A percentile compares a stretch with the other conserved stretches of the same genome.
These are phyloP conservation scores for Notoglanidium macrostoma DNA, from an alignment of 2,797 vertebrate genomes.

Conservation along the genomic window DNA sequence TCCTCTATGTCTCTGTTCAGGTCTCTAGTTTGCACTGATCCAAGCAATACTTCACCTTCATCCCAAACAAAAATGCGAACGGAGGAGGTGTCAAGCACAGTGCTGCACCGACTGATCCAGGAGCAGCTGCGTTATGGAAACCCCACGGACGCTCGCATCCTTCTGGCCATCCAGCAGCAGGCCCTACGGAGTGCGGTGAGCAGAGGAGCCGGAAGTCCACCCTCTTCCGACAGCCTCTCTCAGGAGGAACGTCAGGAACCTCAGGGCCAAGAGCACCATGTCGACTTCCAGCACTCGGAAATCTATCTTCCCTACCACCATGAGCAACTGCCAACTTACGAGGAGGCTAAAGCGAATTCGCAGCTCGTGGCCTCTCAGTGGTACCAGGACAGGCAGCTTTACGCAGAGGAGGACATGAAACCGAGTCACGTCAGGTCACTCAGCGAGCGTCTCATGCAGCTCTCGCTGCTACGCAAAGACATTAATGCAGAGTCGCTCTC, in stretches of 20 bases:
- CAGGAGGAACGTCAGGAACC: constrained; percentile 95
- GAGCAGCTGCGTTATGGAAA: constrained; percentile 96
- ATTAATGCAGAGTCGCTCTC: constrained; percentile 67
- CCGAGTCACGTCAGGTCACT: constrained; percentile 88
- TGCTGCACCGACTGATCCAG: constrained; percentile 95
- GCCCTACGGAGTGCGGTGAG: constrained; percentile 80
- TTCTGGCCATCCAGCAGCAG: constrained; percentile 93
- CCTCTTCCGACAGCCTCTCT: constrained; percentile 88
- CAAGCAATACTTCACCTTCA: background rate
- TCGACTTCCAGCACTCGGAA: constrained; percentile 86
- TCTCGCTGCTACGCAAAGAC: constrained; percentile 86
- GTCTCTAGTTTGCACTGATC: constrained; percentile 7
- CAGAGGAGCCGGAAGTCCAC: constrained; percentile 82
- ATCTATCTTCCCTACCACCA: constrained; percentile 82
- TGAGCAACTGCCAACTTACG: constrained; percentile 93
- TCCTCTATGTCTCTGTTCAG: background rate
- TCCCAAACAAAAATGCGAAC: constrained; percentile 81
- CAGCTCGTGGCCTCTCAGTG: constrained; percentile 85
- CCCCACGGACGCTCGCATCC: constrained; percentile 86
- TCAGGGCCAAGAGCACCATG: constrained; percentile 96
- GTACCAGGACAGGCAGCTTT: constrained; percentile 59
- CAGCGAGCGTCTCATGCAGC: constrained; percentile 89
- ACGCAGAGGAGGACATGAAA: constrained; percentile 72
- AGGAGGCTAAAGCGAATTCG: constrained; percentile 93
- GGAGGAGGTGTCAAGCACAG: constrained; percentile 91